These are phyloP conservation scores for Cettia cetti DNA, from an alignment of 2,113 vertebrate genomes.

Conservation along the genomic window DNA sequence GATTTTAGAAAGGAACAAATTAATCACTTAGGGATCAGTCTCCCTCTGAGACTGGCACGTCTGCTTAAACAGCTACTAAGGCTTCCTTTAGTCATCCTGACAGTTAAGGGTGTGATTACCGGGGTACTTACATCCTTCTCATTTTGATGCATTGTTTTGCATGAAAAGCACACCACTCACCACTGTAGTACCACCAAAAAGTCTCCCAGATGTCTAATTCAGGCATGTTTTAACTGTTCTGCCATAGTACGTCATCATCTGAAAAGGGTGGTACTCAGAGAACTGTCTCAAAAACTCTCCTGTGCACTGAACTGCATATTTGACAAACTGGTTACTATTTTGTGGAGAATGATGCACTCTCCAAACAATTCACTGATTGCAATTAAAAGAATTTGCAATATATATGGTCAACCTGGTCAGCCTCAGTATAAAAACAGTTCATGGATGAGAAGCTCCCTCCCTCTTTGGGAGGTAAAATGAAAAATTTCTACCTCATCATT, in stretches of 20 bases:
- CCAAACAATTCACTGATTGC: not conserved
- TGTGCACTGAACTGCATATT: not conserved
- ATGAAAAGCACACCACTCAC: not conserved
- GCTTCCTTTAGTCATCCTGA: not conserved
- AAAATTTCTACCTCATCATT: not conserved
- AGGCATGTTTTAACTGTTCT: not conserved
- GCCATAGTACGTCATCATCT: not conserved
- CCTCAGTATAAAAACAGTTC: not conserved
- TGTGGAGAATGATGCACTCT: not conserved
- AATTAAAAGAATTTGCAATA: not conserved
- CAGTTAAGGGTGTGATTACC: rapidly evolving
- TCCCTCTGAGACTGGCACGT: not conserved
- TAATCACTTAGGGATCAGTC: not conserved
- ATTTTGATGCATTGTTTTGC: not conserved
- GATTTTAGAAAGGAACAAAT: not conserved
- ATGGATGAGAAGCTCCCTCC: not conserved
- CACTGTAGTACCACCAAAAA: not conserved
- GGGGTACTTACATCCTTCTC: not conserved
- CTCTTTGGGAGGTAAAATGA: not conserved
- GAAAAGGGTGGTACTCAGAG: not conserved
- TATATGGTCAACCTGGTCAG: rapidly evolving
- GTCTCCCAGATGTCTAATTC: not conserved
- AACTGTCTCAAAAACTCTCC: not conserved
- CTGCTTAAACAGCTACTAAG: not conserved
- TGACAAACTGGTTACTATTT: not conserved